Evolutionary conservation across 2,888 invertebrate genomes (phyloP).

Genomic region (Drosophila suboccidentalis): DNA sequence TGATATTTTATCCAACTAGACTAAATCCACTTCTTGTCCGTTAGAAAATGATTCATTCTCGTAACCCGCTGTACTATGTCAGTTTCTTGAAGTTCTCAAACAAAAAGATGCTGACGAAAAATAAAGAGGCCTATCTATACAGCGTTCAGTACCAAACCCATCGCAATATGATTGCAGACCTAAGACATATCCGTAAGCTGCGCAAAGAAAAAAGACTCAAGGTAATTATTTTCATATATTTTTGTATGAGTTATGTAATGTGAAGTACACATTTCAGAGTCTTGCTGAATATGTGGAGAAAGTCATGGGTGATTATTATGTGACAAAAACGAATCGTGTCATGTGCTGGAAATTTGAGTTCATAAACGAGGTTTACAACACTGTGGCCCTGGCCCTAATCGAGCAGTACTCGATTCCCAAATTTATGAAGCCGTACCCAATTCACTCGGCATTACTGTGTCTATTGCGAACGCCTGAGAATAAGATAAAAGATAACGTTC

Average conservation of each 20-base stretch:
- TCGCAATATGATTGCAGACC: constrained; percentile 78
- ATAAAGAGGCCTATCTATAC: constrained; percentile 71
- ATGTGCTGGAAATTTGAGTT: constrained; percentile 84
- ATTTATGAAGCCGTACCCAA: background rate
- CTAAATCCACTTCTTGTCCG: background rate
- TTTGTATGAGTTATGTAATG: background rate
- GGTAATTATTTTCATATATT: constrained; percentile 42
- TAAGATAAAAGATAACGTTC: constrained; percentile 64
- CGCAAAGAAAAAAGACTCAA: constrained; percentile 60
- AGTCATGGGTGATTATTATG: constrained; percentile 82
- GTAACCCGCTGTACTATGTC: constrained; percentile 80
- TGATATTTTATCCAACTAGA: background rate
- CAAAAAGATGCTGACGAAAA: constrained; percentile 57
- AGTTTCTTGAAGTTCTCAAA: constrained; percentile 70
- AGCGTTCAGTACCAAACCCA: constrained; percentile 82
- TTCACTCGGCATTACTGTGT: constrained; percentile 34
- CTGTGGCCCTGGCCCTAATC: constrained; percentile 72
- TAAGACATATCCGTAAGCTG: constrained; percentile 67
- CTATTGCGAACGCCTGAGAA: constrained; percentile 69
- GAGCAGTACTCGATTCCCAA: constrained; percentile 66
- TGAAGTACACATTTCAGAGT: background rate
- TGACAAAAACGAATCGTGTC: constrained; percentile 81
- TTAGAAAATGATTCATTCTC: constrained; percentile 83
- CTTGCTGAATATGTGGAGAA: constrained; percentile 72
- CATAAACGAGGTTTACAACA: constrained; percentile 83